Base-by-base conservation (phyloP, 1,140 invertebrate species). In the Anastatus disparis region DNA sequence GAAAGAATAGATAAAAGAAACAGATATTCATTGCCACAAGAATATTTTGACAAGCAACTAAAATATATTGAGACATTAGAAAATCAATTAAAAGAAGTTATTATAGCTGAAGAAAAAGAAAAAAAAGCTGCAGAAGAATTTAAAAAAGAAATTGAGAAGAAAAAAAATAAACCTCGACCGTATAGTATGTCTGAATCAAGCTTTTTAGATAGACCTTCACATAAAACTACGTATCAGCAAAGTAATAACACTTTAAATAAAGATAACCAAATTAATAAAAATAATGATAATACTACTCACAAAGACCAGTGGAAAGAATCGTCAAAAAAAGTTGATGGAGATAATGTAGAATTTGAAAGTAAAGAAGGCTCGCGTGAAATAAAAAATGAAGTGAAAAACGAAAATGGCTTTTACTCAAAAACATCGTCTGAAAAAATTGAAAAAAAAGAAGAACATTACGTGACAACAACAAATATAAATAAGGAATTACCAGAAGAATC, bases 41-140 rank as follows among this genome's bases (percentile, higher is more conserved):
- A 92, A 74, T 83, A 92, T 58, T 90, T 91, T 77, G 87, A 90
- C 12, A 87, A 89, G 75, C 92, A 93, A 81, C 86, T 93, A 73
- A 87, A 89, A 75, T 91, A 92, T 71, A 90, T 93, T 24, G 85
- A 89, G 15, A 84, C 88, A n/a, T 29, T 85, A 64, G 83, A 86
- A 44, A 74, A 80, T 31, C 82, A 82, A 26, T 61, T 85, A 42
- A 77, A 77, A 20, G 77, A 85, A 2, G 82, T 81, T 2, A 73
- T 84, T 26, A 7, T 80, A 2, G 75, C 77, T 1, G 81, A 82
- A 29, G 80, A 80, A 55, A 79, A 80, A 31, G 77, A 80, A 31
- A 52, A 59, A 6, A 65, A 55, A 48, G 74, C 68, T 1, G 77
- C 63, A n/a, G 75, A 76, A 42, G 74, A 78, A 8, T 72, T 77